Evolutionary conservation across 2,797 vertebrate genomes (phyloP).

Genomic region (Poeciliopsis turneri): DNA sequence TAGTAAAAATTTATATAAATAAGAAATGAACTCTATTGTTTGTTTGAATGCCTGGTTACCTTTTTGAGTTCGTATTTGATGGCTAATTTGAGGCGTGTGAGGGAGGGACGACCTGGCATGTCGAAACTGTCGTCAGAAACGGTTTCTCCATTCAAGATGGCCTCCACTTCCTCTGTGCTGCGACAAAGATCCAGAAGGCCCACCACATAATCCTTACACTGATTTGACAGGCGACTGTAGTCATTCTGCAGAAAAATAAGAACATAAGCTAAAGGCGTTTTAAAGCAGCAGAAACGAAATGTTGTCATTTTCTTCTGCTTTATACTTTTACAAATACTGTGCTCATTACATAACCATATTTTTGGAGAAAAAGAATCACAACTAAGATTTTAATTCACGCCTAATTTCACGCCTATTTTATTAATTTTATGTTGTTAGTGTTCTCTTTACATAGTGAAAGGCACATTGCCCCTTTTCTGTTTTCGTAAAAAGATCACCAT

Average conservation of each 20-base stretch:
- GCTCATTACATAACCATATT: background rate
- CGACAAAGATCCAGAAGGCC: conserved; percentile 97
- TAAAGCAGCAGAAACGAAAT: background rate
- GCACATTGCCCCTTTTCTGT: background rate
- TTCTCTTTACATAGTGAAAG: background rate
- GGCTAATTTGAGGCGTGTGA: conserved; percentile 93
- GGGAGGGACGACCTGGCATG: conserved; percentile 83
- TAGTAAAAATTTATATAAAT: too few species aligned
- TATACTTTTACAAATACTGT: too few species aligned
- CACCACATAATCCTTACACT: conserved; percentile 98
- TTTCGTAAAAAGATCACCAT: background rate
- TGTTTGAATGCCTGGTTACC: conserved; percentile 75
- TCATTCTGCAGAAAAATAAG: conserved; percentile 84
- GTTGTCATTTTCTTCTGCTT: background rate
- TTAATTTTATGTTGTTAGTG: background rate
- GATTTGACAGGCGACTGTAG: conserved; percentile 94
- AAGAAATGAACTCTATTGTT: background rate
- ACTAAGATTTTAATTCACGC: background rate
- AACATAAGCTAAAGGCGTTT: background rate
- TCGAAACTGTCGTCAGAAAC: conserved; percentile 79
- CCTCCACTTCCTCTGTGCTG: conserved; percentile 97
- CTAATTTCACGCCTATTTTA: background rate
- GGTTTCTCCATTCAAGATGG: conserved; percentile 94
- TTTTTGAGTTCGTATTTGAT: conserved; percentile 99
- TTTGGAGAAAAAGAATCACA: background rate